phyloP scores from a whole-genome alignment of 2,113 vertebrate species.

The Peromyscus maniculatus region DNA sequence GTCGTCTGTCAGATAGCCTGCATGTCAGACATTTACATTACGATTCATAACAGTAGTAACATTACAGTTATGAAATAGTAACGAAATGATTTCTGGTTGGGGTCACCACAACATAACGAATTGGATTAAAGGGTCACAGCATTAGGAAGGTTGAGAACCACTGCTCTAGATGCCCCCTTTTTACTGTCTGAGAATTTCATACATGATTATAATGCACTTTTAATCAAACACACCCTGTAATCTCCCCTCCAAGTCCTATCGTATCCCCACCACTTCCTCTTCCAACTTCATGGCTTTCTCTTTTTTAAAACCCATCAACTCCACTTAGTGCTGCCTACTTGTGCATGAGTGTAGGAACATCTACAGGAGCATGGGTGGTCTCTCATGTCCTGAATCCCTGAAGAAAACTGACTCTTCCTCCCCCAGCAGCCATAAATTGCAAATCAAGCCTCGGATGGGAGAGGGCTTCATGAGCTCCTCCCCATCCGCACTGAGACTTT shows the following conservation, averaged over 20 bases:
- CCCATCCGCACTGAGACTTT: too few species aligned
- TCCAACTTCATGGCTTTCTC: not conserved
- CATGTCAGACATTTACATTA: not conserved
- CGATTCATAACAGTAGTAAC: not conserved
- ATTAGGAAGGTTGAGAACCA: not conserved
- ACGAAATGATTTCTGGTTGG: too few species aligned
- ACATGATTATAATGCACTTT: not conserved
- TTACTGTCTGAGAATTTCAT: not conserved
- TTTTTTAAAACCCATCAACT: not conserved
- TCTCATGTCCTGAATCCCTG: not conserved
- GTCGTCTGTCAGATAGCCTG: not conserved
- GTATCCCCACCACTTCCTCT: too few species aligned
- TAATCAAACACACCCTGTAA: too few species aligned
- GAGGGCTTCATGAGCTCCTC: not conserved
- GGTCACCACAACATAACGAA: not conserved
- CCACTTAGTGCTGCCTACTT: not conserved
- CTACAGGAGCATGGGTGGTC: too few species aligned
- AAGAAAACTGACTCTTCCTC: not conserved
- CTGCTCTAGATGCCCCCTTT: not conserved
- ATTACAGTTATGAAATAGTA: not conserved
- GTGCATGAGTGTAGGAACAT: not conserved
- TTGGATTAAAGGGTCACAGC: not conserved
- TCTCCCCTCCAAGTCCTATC: not conserved
- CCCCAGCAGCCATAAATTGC: not conserved
- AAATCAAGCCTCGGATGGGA: not conserved